Base-by-base conservation (phyloP, 2,888 invertebrate genomes). In the Ennomos quercinarius region DNA sequence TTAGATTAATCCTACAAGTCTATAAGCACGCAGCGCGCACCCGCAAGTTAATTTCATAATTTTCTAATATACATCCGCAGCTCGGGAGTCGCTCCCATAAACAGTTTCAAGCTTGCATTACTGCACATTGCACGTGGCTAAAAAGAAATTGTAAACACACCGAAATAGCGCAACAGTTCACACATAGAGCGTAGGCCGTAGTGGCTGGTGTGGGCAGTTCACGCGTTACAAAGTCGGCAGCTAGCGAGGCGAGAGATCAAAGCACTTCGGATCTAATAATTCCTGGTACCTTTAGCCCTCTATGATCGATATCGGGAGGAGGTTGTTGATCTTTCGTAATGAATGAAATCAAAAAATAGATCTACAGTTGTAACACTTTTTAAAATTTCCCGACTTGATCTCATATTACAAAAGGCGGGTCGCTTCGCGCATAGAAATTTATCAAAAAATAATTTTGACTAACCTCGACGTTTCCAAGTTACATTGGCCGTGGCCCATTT, bases 281-380 rank as follows among this genome's bases (percentile, higher is more conserved):
- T 75, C 76, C 72, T 71, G 68, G 76, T 76, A 75, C 56, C 43
- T 38, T 3, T 17, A 17, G 17, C 17, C 44, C 59, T 66, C 64
- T 64, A 67, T 64, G 49, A 50, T 48, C 62, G 40, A 6, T 8
- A 49, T 40, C 12, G 34, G 37, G 42, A 58, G 52, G 44, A 48
- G 17, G 36, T 6, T 27, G 27, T 27, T 46, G 44, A 8, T 17
- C 10, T 9, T 37, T 36, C 36, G 10, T 34, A 10, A 39, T 13
- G 38, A 11, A 39, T 27, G 11, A n/a, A 13, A 27, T 45, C 11
- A 27, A 27, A 27, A 17, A 17, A 17, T 17, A 17, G 2, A 17
- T 17, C 17, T 17, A 2, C 17, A 17, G 17, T 17, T 17, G 3
- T n/a, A n/a, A n/a, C n/a, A n/a, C n/a, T n/a, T n/a, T n/a, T n/a